These are phyloP conservation scores for Melanotaenia duboulayi DNA, from an alignment of 2,113 vertebrate genomes.

Conservation along the genomic window DNA sequence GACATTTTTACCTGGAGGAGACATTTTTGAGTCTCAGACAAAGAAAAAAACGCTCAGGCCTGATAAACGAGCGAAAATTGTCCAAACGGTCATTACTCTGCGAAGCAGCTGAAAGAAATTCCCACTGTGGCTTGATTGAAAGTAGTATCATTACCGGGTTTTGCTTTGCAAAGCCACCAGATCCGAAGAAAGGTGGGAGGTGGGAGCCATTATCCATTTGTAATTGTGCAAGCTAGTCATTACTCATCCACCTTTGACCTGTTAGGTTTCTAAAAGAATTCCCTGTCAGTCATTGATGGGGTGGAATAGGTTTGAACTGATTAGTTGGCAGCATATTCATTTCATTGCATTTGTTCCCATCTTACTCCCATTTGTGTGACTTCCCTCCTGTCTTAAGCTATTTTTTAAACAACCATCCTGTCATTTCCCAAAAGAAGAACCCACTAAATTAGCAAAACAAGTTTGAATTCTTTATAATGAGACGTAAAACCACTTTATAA, in stretches of 20 bases:
- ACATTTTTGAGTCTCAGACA: slow-evolving; percentile 41
- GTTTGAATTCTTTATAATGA: neutral
- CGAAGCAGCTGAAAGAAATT: slow-evolving; percentile 71
- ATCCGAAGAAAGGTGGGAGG: slow-evolving; percentile 62
- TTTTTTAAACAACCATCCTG: neutral
- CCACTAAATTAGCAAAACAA: neutral
- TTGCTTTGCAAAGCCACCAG: slow-evolving; percentile 75
- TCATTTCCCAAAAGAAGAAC: slow-evolving; percentile 14
- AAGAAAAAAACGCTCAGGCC: slow-evolving; percentile 30
- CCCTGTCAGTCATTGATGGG: slow-evolving; percentile 37
- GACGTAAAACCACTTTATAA: neutral
- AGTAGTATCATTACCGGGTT: slow-evolving; percentile 67
- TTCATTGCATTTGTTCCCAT: slow-evolving; percentile 7
- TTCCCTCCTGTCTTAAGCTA: neutral
- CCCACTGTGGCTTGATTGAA: slow-evolving; percentile 71
- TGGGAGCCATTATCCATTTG: slow-evolving; percentile 70
- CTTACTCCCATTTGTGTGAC: slow-evolving; percentile 13
- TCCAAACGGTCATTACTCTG: slow-evolving; percentile 74
- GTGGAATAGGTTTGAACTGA: slow-evolving; percentile 30
- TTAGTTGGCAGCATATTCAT: slow-evolving; percentile 55
- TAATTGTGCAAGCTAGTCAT: slow-evolving; percentile 72
- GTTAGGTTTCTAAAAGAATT: slow-evolving; percentile 55
- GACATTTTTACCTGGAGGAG: slow-evolving; percentile 53
- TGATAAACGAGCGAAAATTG: slow-evolving; percentile 62
- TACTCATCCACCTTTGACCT: slow-evolving; percentile 74